Percentiles rank a stretch among this genome's conserved stretches.
These are phyloP conservation scores for Shargacucullia verbasci DNA, from an alignment of 2,888 invertebrate species.

Conservation along the genomic window DNA sequence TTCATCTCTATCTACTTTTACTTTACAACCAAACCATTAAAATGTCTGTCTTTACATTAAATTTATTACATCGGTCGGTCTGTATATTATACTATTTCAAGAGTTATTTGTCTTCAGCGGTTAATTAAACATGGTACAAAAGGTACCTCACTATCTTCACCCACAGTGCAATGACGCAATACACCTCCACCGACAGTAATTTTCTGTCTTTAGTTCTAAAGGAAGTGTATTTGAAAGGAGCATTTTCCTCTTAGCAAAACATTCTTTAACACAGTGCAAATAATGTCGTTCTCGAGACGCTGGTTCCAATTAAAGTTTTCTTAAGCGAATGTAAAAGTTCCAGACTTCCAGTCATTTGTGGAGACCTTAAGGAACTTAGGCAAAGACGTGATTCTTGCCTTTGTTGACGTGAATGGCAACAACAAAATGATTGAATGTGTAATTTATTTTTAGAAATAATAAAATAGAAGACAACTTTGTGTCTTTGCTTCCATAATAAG, in stretches of 20 bases:
- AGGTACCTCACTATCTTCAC: no score
- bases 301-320: constrained; percentile 37
- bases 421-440: not conserved
- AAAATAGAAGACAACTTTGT: no score
- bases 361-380: constrained; percentile 19
- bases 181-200: not conserved
- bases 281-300: constrained; percentile 27
- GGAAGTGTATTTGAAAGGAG: constrained; percentile 12
- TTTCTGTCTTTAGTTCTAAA: constrained; percentile 8
- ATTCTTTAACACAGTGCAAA: constrained; percentile 33
- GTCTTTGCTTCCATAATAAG: no score
- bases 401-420: not conserved
- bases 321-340: constrained; percentile 37
- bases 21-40: no score
- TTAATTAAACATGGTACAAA: no score
- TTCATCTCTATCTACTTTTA: no score
- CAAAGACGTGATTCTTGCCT: constrained; percentile 2
- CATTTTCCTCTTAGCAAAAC: constrained; percentile 21
- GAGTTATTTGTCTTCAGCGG: no score
- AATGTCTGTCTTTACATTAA: no score
- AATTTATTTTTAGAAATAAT: constrained; percentile 1
- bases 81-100: no score
- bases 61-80: no score
- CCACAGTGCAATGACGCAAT: no score
- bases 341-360: constrained; percentile 22